Evolutionary conservation across 2,888 invertebrate genomes (phyloP).

Genomic region (Trachelus tabidus): DNA sequence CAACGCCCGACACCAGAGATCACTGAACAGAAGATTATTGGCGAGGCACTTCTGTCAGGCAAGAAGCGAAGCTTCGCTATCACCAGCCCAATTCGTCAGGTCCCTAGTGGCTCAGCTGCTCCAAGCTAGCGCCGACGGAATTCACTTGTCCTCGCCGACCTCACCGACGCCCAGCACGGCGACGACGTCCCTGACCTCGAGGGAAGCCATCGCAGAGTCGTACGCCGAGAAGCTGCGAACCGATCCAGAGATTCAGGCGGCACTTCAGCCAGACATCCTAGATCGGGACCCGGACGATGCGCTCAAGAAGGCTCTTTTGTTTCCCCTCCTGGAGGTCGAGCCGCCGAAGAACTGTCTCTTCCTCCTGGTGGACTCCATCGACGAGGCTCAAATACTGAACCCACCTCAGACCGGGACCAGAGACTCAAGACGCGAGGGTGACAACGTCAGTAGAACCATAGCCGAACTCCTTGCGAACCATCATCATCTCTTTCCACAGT

Average conservation of each 20-base stretch:
- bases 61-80: slow-evolving; percentile 86
- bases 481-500: slow-evolving; percentile 91
- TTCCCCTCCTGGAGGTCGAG: slow-evolving; percentile 87
- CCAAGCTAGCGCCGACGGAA: slow-evolving; percentile 55
- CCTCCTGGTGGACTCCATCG: slow-evolving; percentile 91
- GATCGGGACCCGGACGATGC: slow-evolving; percentile 93
- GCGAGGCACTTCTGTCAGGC: slow-evolving; percentile 91
- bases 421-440: slow-evolving; percentile 64
- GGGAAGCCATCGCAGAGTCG: slow-evolving; percentile 78
- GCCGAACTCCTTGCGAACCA: slow-evolving; percentile 88
- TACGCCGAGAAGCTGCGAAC: slow-evolving; percentile 82
- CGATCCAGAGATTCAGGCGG: slow-evolving; percentile 85
- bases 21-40: slow-evolving; percentile 81
- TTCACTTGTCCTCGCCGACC: slow-evolving; percentile 44
- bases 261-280: slow-evolving; percentile 82
- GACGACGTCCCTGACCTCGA: slow-evolving; percentile 70
- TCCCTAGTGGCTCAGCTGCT: slow-evolving; percentile 87
- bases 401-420: slow-evolving; percentile 68
- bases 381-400: slow-evolving; percentile 73
- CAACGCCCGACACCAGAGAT: slow-evolving; percentile 76
- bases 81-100: slow-evolving; percentile 86
- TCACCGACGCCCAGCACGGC: slow-evolving; percentile 64
- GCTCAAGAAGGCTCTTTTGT: slow-evolving; percentile 87
- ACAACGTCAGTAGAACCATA: slow-evolving; percentile 72
- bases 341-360: slow-evolving; percentile 88